Base-by-base conservation (phyloP, 1,140 invertebrate species). In the Drosophila persimilis region DNA sequence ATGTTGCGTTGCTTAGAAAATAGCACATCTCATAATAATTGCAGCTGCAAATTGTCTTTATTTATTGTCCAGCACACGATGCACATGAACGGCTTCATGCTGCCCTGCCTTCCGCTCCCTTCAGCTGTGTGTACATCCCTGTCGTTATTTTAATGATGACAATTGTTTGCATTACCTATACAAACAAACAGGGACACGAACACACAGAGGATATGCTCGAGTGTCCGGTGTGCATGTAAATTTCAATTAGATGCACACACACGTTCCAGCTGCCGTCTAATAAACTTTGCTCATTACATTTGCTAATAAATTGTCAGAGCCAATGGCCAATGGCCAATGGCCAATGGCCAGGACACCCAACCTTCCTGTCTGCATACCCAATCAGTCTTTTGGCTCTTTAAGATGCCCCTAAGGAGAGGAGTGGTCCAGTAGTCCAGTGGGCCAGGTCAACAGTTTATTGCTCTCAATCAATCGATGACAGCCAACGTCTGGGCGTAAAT, bases 1-100 rank as follows among this genome's bases (percentile, higher is more conserved):
- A 57, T 66, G 45, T 56, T 69, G 24, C 58, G 56, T 72, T 62
- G 57, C 51, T 47, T 78, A 78, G 76, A 72, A 63, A 71, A 81
- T 86, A 78, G 88, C 81, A 73, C 70, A 69, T 81, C 76, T 80
- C 83, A 81, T 86, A 81, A 86, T 86, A 86, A 86, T 88, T 86
- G 81, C 81, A 81, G 78, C 81, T 88, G 77, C 78, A 81, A 88
- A 86, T 86, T 88, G 83, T 76, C 83, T 83, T 86, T 88, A 77
- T 88, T 81, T 88, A 86, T 86, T 88, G 83, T 81, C 67, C 60
- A 20, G 20, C 64, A 55, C 58, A 73, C 20, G 65, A 51, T 69
- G 73, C 79, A 84, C 54, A 72, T 17, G 17, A 17, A 17, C 17
- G 17, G 17, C 17, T 17, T 17, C 17, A 17, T n/a, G 61, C 73